Evolutionary conservation across 2,797 vertebrate species (phyloP), one percentile per base, ranked within the genome.

Genomic region (Catostomus latipinnis): DNA sequence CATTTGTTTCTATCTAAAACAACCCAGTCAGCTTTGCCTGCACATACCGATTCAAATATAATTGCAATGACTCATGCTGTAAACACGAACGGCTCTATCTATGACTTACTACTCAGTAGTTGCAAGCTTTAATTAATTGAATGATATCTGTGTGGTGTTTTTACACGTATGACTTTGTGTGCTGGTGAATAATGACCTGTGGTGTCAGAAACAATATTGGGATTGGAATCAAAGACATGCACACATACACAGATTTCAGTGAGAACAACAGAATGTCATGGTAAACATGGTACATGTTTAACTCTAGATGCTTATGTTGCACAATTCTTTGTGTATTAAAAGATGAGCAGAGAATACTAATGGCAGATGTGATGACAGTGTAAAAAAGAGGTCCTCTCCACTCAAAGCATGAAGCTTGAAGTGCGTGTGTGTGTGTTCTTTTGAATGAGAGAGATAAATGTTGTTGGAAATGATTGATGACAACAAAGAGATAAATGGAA

Each of bases 271-370:
- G 71, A 78, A 82, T 85, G 84, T 78, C 80, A 82, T 49, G 22
- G 83, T 43, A 61, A 75, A 81, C 82, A 80, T 60, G 83, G 73
- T 81, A 61, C 71, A 57, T 84, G 78, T 84, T 84, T 83, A 85
- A 83, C 72, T 78, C 50, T 50, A 76, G 74, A 81, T 87, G 84
- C 75, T 79, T 78, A 81, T 79, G 68, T 45, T 46, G 75, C 80
- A 74, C 71, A 18, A 69, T 86, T 83, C 75, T 48, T 22, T 63
- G 49, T 80, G 11, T 74, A 71, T 78, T 85, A 80, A 85, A 79
- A 76, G 67, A 49, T 65, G 74, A 50, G 48, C 71, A 62, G 66
- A 68, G 82, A 80, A 83, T 87, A 57, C 76, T 82, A 34, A 34
- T 34, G 34, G 34, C 34, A 34, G 34, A 34, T 3, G 34, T 34